Percentiles rank a stretch among this genome's conserved stretches.
Evolutionary conservation across 2,797 vertebrate species (phyloP).

Genomic region (Rhinatrema bivittatum): DNA sequence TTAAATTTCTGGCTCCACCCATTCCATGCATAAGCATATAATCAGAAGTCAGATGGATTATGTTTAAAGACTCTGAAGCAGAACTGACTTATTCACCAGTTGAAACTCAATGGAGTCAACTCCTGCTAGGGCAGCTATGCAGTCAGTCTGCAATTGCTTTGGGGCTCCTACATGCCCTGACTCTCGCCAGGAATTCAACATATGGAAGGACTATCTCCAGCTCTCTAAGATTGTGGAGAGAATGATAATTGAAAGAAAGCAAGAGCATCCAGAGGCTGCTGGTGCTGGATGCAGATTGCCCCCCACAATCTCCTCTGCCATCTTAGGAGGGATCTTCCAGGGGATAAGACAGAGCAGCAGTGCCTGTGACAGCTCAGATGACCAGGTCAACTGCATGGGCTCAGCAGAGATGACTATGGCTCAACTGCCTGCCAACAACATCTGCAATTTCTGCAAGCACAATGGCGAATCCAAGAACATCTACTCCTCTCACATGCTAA

Average conservation of each 20-base stretch:
- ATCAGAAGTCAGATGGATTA: too few relatives aligned
- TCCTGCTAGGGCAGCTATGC: too few relatives aligned
- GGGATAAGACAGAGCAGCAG: not conserved
- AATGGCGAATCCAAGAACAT: slow-evolving; percentile 65
- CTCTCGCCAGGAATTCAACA: slow-evolving; percentile 5
- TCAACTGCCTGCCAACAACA: not conserved
- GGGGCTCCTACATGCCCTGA: too few relatives aligned
- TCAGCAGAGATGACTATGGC: too few relatives aligned
- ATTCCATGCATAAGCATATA: too few relatives aligned
- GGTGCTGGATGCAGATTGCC: not conserved
- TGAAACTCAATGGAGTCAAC: too few relatives aligned
- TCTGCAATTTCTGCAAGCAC: slow-evolving; percentile 73
- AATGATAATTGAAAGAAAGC: not conserved
- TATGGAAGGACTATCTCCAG: slow-evolving; percentile 11
- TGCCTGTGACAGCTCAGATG: too few relatives aligned
- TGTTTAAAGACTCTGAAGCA: too few relatives aligned
- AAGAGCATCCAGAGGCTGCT: not conserved
- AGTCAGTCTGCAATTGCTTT: too few relatives aligned
- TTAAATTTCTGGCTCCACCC: too few relatives aligned
- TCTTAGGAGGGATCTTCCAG: not conserved
- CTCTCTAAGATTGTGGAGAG: not conserved
- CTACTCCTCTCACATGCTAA: slow-evolving; percentile 66
- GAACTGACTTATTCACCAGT: too few relatives aligned
- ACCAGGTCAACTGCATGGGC: not conserved
- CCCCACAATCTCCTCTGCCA: not conserved